phyloP scores from a whole-genome alignment of 1,140 invertebrate genomes.

The Alviniconcha marisindica region DNA sequence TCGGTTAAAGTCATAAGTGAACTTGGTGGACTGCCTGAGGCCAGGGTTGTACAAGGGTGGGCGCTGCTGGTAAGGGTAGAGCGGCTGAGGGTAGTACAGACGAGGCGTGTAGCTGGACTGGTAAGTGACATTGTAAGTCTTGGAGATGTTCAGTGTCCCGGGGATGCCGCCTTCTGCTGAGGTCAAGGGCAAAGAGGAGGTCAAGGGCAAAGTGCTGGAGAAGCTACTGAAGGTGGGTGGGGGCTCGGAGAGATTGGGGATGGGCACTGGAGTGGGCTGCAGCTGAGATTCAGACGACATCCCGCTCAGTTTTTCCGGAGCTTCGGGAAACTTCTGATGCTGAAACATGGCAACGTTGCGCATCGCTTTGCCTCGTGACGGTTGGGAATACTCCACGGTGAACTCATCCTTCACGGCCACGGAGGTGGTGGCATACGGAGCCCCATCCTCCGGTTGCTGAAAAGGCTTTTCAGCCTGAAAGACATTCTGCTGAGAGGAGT shows the following conservation, averaged over 20 bases:
- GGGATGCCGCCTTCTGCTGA: neutral
- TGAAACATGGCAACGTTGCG: neutral
- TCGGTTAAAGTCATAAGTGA: conserved; percentile 1
- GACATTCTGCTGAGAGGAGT: neutral
- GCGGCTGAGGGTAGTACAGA: neutral
- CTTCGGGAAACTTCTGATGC: neutral
- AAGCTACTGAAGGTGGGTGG: neutral
- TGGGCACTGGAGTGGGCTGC: neutral
- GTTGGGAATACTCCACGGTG: neutral
- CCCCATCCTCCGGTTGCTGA: neutral
- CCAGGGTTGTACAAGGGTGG: neutral
- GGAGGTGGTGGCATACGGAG: no score
- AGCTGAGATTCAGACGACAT: neutral
- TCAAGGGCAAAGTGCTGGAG: no score
- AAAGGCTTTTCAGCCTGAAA: neutral
- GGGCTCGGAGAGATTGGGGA: neutral
- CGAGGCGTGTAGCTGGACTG: neutral
- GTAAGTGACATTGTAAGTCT: conserved; percentile 48
- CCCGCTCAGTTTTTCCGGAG: neutral
- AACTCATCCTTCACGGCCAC: neutral
- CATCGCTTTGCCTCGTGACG: neutral
- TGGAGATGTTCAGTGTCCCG: conserved; percentile 25
- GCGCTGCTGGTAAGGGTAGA: neutral
- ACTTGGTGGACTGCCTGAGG: neutral
- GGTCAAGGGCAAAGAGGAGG: neutral